Evolutionary conservation across 1,140 invertebrate genomes (phyloP).

Genomic region (Apis cerana): DNA sequence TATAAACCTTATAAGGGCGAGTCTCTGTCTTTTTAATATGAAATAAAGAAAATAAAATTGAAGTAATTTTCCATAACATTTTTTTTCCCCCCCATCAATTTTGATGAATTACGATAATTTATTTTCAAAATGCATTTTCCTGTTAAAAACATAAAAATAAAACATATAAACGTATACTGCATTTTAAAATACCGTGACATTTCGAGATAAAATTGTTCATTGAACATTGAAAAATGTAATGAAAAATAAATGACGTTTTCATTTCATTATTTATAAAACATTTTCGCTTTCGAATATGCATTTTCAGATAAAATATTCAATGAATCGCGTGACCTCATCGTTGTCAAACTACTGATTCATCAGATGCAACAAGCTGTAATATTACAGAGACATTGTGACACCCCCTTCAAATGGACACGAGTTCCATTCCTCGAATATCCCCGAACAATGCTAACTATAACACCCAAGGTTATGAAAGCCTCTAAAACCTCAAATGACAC

Average conservation of each 20-base stretch:
- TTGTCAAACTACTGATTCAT: too few species aligned
- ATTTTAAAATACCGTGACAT: too few species aligned
- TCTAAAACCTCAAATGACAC: constrained; percentile 24
- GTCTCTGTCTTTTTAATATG: neutral
- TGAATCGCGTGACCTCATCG: neutral
- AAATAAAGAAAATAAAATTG: neutral
- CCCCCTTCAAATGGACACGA: neutral
- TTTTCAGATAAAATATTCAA: constrained; percentile 2
- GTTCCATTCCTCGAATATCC: neutral
- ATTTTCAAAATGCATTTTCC: neutral
- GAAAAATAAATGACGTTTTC: neutral
- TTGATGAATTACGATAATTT: neutral
- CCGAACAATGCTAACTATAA: neutral
- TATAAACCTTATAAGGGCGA: neutral
- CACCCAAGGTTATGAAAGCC: neutral
- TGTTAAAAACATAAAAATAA: too few species aligned
- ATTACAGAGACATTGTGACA: neutral
- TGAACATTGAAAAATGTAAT: too few species aligned
- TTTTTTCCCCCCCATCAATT: too few species aligned
- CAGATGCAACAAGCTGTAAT: neutral
- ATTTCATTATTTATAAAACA: neutral
- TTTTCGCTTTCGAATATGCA: neutral
- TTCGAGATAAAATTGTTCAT: too few species aligned
- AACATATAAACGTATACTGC: too few species aligned
- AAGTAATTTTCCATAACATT: neutral